A percentile compares a stretch with the other conserved stretches of the same genome.
Evolutionary conservation across 2,888 invertebrate species (phyloP).

Genomic region (Amphipoea lucens): DNA sequence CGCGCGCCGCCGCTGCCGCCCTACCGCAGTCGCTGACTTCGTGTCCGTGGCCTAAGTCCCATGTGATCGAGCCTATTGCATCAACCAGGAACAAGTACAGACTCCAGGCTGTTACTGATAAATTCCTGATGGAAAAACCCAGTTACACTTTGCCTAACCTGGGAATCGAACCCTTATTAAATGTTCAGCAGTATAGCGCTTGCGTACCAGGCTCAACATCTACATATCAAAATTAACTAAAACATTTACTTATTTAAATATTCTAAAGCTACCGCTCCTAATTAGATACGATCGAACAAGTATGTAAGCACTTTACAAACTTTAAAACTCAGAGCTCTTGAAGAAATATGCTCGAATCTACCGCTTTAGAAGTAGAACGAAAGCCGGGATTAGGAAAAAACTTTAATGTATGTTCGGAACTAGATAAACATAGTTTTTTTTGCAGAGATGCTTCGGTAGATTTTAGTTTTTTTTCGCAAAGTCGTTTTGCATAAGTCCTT

Average conservation of each 20-base stretch:
- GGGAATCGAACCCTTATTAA: not conserved
- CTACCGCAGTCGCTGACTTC: too few species aligned
- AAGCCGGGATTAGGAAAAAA: slow-evolving; percentile 20
- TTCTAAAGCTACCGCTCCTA: slow-evolving; percentile 2
- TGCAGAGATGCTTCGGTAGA: too few species aligned
- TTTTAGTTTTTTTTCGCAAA: not conserved
- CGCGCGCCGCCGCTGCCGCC: too few species aligned
- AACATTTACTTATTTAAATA: not conserved
- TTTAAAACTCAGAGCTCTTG: slow-evolving; percentile 30
- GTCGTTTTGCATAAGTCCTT: slow-evolving; percentile 3
- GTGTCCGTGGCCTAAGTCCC: too few species aligned
- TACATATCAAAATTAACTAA: not conserved
- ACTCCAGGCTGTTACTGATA: too few species aligned
- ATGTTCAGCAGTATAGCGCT: not conserved
- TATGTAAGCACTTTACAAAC: slow-evolving; percentile 18
- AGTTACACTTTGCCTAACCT: too few species aligned
- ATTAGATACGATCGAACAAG: slow-evolving; percentile 14
- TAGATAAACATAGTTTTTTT: slow-evolving; percentile 6
- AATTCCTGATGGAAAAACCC: too few species aligned
- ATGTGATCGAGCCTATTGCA: too few species aligned
- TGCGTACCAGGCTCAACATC: not conserved
- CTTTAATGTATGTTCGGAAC: slow-evolving; percentile 39
- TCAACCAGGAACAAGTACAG: too few species aligned
- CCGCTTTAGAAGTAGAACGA: not conserved
- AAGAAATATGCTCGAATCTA: slow-evolving; percentile 36